Conservation (phyloP, 2,888 invertebrate species). For the Cephus pygmeus region DNA sequence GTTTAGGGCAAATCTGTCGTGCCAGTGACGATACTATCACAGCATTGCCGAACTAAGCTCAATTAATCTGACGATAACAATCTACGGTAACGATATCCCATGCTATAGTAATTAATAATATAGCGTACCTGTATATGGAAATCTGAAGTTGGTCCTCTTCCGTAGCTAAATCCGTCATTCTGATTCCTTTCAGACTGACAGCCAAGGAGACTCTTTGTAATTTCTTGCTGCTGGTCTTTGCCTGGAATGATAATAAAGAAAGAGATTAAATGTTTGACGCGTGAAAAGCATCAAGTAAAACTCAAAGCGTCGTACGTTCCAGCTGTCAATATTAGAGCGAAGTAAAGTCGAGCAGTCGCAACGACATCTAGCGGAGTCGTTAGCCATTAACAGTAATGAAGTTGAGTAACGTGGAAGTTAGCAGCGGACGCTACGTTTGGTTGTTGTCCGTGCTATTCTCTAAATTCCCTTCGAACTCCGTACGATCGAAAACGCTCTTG, state of each 20-base stretch:
- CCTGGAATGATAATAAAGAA: constrained; percentile 58
- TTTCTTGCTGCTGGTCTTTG: constrained; percentile 71
- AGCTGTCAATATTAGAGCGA: background rate
- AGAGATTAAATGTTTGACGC: background rate
- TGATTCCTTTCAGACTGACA: constrained; percentile 82
- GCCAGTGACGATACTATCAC: background rate
- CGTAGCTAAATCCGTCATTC: constrained; percentile 77
- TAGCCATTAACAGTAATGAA: background rate
- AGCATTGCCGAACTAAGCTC: background rate
- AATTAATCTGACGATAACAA: background rate
- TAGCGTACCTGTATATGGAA: constrained; percentile 82
- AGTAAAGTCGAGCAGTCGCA: background rate
- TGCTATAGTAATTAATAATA: constrained; percentile 21
- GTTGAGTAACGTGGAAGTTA: background rate
- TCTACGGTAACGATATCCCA: background rate
- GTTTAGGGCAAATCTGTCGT: background rate
- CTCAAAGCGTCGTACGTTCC: background rate
- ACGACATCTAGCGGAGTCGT: background rate
- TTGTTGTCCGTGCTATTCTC: background rate
- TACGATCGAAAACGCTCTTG: background rate
- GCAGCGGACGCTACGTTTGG: background rate
- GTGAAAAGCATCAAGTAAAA: background rate
- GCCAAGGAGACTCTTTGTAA: constrained; percentile 76
- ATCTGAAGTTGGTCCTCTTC: constrained; percentile 81
- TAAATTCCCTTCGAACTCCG: background rate